These are phyloP conservation scores for Anarrhichthys ocellatus DNA, from an alignment of 2,113 vertebrate genomes.

Conservation along the genomic window DNA sequence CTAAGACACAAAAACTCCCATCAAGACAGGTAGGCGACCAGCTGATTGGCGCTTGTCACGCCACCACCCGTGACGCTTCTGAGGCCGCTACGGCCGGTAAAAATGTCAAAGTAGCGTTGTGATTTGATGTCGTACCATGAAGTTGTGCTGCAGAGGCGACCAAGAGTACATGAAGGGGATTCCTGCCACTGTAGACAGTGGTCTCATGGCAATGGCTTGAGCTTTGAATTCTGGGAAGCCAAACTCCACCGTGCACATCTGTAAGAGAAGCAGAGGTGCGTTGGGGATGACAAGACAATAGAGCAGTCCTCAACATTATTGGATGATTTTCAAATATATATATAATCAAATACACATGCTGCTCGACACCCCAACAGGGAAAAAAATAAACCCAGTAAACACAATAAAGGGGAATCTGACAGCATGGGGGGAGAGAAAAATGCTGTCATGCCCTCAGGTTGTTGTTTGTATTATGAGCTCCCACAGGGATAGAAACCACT, in stretches of 20 bases:
- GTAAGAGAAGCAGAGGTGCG: slow-evolving; percentile 52
- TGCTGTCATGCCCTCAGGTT: slow-evolving; percentile 26
- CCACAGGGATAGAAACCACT: slow-evolving; percentile 18
- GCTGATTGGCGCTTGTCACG: not conserved
- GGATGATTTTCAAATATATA: not conserved
- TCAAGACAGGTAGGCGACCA: not conserved
- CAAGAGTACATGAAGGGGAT: slow-evolving; percentile 99
- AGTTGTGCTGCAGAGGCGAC: slow-evolving; percentile 99
- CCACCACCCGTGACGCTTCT: not conserved
- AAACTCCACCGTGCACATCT: slow-evolving; percentile 94
- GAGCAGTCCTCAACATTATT: not conserved
- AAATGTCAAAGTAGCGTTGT: not conserved
- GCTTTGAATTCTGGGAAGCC: slow-evolving; percentile 90
- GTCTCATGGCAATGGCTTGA: slow-evolving; percentile 91
- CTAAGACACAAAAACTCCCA: slow-evolving; percentile 71
- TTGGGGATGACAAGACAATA: slow-evolving; percentile 1
- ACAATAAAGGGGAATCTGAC: not conserved
- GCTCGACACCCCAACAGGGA: not conserved
- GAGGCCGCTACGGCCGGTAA: not conserved
- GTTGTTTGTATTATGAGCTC: slow-evolving; percentile 42
- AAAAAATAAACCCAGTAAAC: slow-evolving; percentile 25
- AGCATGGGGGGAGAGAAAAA: slow-evolving; percentile 14
- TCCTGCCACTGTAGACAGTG: slow-evolving; percentile 93
- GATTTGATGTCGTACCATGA: slow-evolving; percentile 88
- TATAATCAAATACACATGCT: slow-evolving; percentile 16